Evolutionary conservation across 2,888 invertebrate species (phyloP).

Genomic region (Lasioglossum malachurum): DNA sequence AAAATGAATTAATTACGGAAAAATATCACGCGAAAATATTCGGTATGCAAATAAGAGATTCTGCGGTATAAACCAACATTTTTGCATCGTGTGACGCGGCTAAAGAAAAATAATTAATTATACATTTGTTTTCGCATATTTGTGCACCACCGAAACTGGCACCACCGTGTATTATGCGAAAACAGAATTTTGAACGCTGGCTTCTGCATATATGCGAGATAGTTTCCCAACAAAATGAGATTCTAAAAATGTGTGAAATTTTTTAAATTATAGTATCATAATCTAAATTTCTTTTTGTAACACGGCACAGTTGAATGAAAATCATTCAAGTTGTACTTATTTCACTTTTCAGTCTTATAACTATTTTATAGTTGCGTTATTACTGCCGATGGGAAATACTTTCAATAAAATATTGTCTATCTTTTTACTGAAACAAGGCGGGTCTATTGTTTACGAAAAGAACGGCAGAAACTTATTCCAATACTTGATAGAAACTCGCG

Average conservation of each 20-base stretch:
- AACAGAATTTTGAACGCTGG: not conserved
- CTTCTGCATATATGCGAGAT: not conserved
- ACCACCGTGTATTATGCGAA: not conserved
- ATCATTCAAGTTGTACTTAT: not conserved
- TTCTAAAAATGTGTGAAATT: not conserved
- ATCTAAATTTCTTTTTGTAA: too few species aligned
- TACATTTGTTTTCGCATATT: not conserved
- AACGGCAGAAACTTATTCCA: not conserved
- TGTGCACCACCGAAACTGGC: not conserved
- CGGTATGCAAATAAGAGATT: not conserved
- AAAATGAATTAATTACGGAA: conserved; percentile 6
- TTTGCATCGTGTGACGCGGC: not conserved
- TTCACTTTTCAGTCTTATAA: not conserved
- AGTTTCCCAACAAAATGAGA: not conserved
- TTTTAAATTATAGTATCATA: too few species aligned
- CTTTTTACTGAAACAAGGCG: not conserved
- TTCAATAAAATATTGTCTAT: not conserved
- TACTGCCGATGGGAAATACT: not conserved
- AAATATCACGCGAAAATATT: not conserved
- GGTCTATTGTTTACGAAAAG: not conserved
- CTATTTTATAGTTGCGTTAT: not conserved
- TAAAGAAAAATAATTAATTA: not conserved
- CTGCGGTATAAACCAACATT: not conserved
- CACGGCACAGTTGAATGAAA: not conserved
- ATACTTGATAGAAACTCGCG: not conserved